Evolutionary conservation across 1,140 invertebrate genomes (phyloP).

Genomic region (Nasonia giraulti): DNA sequence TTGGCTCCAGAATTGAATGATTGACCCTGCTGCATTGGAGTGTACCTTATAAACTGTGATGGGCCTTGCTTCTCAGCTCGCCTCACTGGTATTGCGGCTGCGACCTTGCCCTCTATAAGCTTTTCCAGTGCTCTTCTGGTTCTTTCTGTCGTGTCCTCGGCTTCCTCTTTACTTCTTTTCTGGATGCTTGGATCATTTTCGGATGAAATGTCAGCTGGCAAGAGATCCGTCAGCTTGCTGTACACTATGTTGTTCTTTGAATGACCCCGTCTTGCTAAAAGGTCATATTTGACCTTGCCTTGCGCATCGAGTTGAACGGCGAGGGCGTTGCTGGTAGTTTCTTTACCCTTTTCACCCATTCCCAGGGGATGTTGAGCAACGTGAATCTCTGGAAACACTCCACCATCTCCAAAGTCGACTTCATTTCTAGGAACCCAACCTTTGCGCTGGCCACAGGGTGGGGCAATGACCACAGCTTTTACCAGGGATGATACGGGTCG

Average conservation of each 20-base stretch:
- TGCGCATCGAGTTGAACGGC: slow-evolving; percentile 95
- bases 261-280: slow-evolving; percentile 95
- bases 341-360: slow-evolving; percentile 85
- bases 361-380: slow-evolving; percentile 97
- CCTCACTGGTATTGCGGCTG: slow-evolving; percentile 94
- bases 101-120: slow-evolving; percentile 90
- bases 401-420: slow-evolving; percentile 96
- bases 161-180: slow-evolving; percentile 89
- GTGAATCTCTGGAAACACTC: slow-evolving; percentile 98
- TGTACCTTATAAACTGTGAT: slow-evolving; percentile 97
- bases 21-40: slow-evolving; percentile 76
- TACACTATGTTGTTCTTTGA: slow-evolving; percentile 98
- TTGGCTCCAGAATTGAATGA: slow-evolving; percentile 90
- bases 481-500: slow-evolving; percentile 83
- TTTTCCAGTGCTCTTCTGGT: slow-evolving; percentile 88
- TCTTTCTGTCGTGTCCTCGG: slow-evolving; percentile 90
- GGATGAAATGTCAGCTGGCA: slow-evolving; percentile 93
- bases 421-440: slow-evolving; percentile 93
- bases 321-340: slow-evolving; percentile 90
- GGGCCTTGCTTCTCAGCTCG: slow-evolving; percentile 92
- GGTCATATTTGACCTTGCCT: slow-evolving; percentile 97
- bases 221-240: slow-evolving; percentile 93
- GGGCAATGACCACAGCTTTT: slow-evolving; percentile 89
- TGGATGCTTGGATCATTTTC: slow-evolving; percentile 93
- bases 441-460: slow-evolving; percentile 95